phyloP scores from a whole-genome alignment of 1,140 invertebrate species.

The Rhagoletis zephyria region DNA sequence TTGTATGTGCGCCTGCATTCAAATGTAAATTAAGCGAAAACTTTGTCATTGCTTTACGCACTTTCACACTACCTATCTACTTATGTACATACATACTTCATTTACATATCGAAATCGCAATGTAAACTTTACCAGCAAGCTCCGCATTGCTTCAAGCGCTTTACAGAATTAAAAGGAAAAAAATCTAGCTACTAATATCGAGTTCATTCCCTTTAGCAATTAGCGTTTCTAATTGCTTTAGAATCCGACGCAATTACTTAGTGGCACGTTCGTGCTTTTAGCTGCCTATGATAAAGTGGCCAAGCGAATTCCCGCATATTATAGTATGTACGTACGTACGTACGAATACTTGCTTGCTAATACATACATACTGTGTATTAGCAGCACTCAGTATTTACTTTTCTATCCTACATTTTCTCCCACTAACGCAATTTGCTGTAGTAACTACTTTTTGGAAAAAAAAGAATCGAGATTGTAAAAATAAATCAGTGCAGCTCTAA shows the following conservation, averaged over 20 bases:
- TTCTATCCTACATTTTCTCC: background rate
- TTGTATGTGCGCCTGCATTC: no score
- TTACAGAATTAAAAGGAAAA: background rate
- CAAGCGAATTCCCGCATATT: no score
- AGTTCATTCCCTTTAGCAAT: background rate
- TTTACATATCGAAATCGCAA: background rate
- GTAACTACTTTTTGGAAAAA: background rate
- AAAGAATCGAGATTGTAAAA: background rate
- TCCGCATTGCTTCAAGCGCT: background rate
- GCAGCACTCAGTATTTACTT: no score
- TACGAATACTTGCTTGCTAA: no score
- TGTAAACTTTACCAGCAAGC: background rate
- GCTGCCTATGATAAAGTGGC: background rate
- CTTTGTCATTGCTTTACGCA: background rate
- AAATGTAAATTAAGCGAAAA: background rate
- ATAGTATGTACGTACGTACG: no score
- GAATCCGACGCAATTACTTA: conserved; percentile 34
- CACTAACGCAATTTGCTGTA: background rate
- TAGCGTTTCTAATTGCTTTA: conserved; percentile 49
- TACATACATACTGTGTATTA: no score
- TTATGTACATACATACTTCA: background rate
- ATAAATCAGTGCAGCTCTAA: background rate
- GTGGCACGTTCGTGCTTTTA: conserved; percentile 29
- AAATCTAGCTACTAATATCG: background rate
- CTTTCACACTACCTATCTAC: background rate